A percentile compares a stretch with the other conserved stretches of the same genome.
phyloP scores from a whole-genome alignment of 2,797 vertebrate species.

The Gouania willdenowi region DNA sequence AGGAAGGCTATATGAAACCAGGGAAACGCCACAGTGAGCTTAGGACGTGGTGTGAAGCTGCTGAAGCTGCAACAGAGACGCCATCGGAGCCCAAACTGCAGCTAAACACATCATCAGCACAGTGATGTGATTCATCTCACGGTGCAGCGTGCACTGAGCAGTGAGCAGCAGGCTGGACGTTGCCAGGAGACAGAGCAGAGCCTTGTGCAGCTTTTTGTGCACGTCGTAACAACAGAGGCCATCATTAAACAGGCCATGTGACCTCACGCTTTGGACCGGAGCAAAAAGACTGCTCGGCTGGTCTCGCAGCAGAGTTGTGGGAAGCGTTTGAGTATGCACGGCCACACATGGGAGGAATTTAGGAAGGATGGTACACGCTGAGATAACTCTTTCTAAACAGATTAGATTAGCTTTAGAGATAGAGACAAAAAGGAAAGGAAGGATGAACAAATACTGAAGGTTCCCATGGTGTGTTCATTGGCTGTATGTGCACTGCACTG shows the following conservation, averaged over 20 bases:
- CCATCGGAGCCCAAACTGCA: slow-evolving; percentile 13
- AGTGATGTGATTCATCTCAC: slow-evolving; percentile 58
- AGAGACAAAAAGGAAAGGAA: neutral
- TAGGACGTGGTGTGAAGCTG: slow-evolving; percentile 2
- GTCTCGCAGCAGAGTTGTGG: neutral
- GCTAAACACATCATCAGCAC: slow-evolving; percentile 53
- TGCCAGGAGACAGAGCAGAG: slow-evolving; percentile 66
- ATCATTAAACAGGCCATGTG: slow-evolving; percentile 36
- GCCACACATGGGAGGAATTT: neutral
- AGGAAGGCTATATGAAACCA: neutral
- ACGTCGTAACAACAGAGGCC: slow-evolving; percentile 16
- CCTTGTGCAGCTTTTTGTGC: slow-evolving; percentile 49
- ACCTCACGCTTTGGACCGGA: slow-evolving; percentile 21
- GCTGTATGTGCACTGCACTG: slow-evolving; percentile 23
- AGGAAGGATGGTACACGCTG: neutral
- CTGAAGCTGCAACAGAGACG: slow-evolving; percentile 13
- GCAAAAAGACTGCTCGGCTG: slow-evolving; percentile 8
- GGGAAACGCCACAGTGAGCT: neutral
- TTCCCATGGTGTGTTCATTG: slow-evolving; percentile 23
- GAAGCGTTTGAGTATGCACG: neutral
- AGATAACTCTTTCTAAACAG: slow-evolving; percentile 1
- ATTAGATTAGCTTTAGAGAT: neutral
- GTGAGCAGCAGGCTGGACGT: slow-evolving; percentile 41
- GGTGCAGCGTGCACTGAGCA: slow-evolving; percentile 11
- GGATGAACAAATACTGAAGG: neutral